phyloP scores from a whole-genome alignment of 2,888 invertebrate species.

The Drosophila testacea region DNA sequence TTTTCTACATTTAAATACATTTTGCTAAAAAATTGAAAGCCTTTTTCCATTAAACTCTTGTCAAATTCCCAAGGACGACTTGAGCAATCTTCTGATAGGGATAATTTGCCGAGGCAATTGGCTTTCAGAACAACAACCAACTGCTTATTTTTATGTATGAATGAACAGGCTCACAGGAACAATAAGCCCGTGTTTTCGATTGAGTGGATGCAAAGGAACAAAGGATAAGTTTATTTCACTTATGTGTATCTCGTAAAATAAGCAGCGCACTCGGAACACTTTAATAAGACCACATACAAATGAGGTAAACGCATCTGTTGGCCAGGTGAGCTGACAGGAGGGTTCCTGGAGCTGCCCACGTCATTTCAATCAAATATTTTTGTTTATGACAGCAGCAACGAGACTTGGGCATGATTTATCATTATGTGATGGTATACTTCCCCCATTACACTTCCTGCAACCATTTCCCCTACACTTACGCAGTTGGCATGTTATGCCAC shows the following conservation, averaged over 20 bases:
- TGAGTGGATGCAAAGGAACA: constrained; percentile 6
- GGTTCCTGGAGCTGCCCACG: constrained; percentile 40
- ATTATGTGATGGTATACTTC: constrained; percentile 55
- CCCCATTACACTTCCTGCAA: constrained; percentile 1
- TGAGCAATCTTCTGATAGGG: constrained; percentile 4
- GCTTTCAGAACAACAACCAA: constrained; percentile 8
- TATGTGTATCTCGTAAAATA: constrained; percentile 40
- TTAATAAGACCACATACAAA: constrained; percentile 48
- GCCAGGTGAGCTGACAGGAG: constrained; percentile 51
- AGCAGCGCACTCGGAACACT: constrained; percentile 37
- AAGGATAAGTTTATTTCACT: constrained; percentile 56
- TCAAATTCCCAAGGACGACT: not conserved
- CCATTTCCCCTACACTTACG: not conserved
- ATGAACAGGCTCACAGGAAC: constrained; percentile 33
- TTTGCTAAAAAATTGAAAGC: too few relatives aligned
- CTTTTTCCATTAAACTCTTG: too few relatives aligned
- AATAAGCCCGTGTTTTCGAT: constrained; percentile 29
- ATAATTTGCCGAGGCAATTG: constrained; percentile 16
- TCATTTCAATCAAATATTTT: constrained; percentile 75
- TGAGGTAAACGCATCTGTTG: constrained; percentile 14
- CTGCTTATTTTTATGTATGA: constrained; percentile 11
- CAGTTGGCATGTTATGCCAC: constrained; percentile 58
- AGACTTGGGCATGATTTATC: constrained; percentile 66
- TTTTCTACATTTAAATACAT: too few relatives aligned
- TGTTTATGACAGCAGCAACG: constrained; percentile 67